Base-by-base conservation (phyloP, 2,797 vertebrate species). In the Ptychobarbus kaznakovi region DNA sequence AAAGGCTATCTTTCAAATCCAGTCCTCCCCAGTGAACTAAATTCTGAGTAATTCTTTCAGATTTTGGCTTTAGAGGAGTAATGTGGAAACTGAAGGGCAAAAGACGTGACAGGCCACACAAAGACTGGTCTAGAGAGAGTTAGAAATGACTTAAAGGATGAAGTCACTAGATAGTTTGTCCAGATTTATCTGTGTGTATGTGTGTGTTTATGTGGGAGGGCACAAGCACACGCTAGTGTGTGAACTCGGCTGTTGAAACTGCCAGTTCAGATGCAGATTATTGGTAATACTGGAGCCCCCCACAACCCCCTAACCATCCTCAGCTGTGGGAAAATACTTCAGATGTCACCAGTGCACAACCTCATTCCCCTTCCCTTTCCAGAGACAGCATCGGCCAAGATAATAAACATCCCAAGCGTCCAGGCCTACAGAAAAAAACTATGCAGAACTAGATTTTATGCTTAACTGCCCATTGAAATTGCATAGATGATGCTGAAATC, bases 251-350 rank as follows among this genome's bases (percentile, higher is more conserved):
- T 85, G 53, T 70, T 84, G 49, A 85, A 85, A 77, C 73, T 81
- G 65, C 83, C 35, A 72, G 77, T 61, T 85, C 44, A 80, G 68
- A 63, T 20, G 20, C 78, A 76, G 53, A 73, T 53, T 81, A 56
- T 32, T 69, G 51, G 70, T 74, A 56, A 73, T 7, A 35, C 69
- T 82, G 82, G 46, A 85, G 68, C 77, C 56, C 84, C 35, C 75
- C 15, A 16, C 75, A 51, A 76, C 68, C 80, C 58, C 86, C 89
- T 86, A 90, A 87, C 84, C 90, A 88, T 79, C 83, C 85, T 72
- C 86, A 87, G 87, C 89, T 93, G 92, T 94, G 93, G 94, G 93
- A 93, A 94, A 91, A 93, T 94, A 93, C 91, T 91, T 92, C n/a
- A 61, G 46, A 93, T 92, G 91, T 93, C 92, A 93, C 86, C 83